Base-by-base conservation (phyloP, 2,113 vertebrate genomes). In the Cyprinodon tularosa region DNA sequence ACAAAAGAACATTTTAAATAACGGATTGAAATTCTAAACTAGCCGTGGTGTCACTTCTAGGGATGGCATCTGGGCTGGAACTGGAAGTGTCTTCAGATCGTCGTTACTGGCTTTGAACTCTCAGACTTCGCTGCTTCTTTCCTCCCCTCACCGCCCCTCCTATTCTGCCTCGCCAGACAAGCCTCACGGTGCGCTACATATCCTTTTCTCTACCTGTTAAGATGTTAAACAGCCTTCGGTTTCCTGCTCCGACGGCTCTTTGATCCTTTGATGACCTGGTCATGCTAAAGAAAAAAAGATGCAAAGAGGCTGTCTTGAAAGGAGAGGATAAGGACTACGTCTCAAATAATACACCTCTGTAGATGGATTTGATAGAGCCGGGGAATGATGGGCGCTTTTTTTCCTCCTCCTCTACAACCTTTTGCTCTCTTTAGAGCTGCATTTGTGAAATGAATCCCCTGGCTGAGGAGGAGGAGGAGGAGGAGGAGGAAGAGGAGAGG, bases 331-430 rank as follows among this genome's bases (percentile, higher is more conserved):
- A 90, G 78, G 71, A 86, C 74, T 47, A 22, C 66, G 72, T 88
- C 72, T 89, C 82, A 75, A 89, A 88, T 91, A 90, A 92, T 84
- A 82, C 74, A 81, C 77, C 42, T 45, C 20, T 12, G 78, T 82
- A 85, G 87, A 92, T 88, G 83, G 87, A 91, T 91, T 84, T 79
- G 78, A 90, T 85, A 80, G 83, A 79, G 77, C 71, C 47, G 59
- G 47, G 0, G 40, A 83, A 68, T 84, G 76, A 84, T 61, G 72
- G 73, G 62, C 13, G 69, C 73, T 45, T 82, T 69, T 76, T 63
- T 57, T 1, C 29, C 9, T 17, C 10, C 63, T n/a, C 22, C 42
- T 47, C 44, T 47, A 59, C 74, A 85, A 42, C 80, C 74, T 76
- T 78, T 83, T 64, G 77, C 83, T 84, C 82, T 84, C 76, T 78